A percentile compares a stretch with the other conserved stretches of the same genome.
These are phyloP conservation scores for Hypomecis punctinalis DNA, from an alignment of 2,888 invertebrate species.

Conservation along the genomic window DNA sequence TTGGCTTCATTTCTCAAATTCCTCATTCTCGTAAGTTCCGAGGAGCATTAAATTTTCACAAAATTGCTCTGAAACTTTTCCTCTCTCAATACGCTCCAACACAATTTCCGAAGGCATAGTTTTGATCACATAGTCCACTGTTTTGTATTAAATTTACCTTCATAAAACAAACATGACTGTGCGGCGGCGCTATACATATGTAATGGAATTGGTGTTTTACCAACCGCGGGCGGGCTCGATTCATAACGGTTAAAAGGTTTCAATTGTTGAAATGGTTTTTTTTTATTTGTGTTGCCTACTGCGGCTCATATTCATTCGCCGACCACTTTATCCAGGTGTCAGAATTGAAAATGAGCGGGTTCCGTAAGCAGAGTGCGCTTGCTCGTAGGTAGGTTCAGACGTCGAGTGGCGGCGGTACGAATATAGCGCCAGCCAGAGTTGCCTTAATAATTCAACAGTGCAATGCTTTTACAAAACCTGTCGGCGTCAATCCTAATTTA, in stretches of 20 bases:
- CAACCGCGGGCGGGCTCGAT: conserved; percentile 40
- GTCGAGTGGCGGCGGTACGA: conserved; percentile 68
- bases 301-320: conserved; percentile 68
- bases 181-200: conserved; percentile 17
- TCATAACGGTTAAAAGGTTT: conserved; percentile 53
- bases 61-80: conserved; percentile 81
- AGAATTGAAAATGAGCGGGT: conserved; percentile 79
- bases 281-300: conserved; percentile 58
- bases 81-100: conserved; percentile 73
- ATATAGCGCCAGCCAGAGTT: conserved; percentile 79
- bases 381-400: conserved; percentile 57
- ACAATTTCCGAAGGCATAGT: conserved; percentile 76
- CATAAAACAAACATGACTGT: conserved; percentile 32
- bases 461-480: conserved; percentile 85
- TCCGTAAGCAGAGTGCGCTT: conserved; percentile 72
- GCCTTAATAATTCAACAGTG: conserved; percentile 85
- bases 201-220: conserved; percentile 40
- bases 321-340: conserved; percentile 78
- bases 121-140: conserved; percentile 65
- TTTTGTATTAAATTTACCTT: conserved; percentile 32
- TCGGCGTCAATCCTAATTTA: conserved; percentile 84
- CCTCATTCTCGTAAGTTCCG: conserved; percentile 77
- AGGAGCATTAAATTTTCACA: conserved; percentile 80
- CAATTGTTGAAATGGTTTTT: conserved; percentile 53
- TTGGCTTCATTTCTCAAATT: conserved; percentile 77